Conservation (phyloP, 2,888 invertebrate species). For the Heliconius ismenius region DNA sequence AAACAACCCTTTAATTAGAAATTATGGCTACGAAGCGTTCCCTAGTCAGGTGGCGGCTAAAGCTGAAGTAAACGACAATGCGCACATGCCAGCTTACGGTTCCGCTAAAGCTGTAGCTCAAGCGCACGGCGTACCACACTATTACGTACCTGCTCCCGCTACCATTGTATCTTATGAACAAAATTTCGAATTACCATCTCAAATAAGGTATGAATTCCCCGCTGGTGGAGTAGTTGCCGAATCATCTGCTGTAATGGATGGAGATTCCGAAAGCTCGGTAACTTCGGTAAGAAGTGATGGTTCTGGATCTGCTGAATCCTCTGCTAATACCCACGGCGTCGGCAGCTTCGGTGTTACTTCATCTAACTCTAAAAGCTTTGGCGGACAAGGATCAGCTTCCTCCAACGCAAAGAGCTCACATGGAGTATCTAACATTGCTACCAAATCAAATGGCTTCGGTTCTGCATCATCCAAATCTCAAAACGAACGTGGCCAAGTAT, state of each 20-base stretch:
- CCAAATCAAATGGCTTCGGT: slow-evolving; percentile 55
- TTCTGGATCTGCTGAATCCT: slow-evolving; percentile 60
- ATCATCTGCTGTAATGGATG: slow-evolving; percentile 59
- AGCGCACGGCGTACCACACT: slow-evolving; percentile 52
- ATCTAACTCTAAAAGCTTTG: slow-evolving; percentile 60
- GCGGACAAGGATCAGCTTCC: slow-evolving; percentile 58
- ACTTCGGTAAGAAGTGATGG: slow-evolving; percentile 60
- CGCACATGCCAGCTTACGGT: slow-evolving; percentile 47
- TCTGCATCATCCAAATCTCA: slow-evolving; percentile 61
- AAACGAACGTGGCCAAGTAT: slow-evolving; percentile 49
- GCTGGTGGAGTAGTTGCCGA: slow-evolving; percentile 53
- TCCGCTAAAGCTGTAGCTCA: slow-evolving; percentile 51
- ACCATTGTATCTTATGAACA: slow-evolving; percentile 68
- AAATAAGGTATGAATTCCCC: slow-evolving; percentile 50
- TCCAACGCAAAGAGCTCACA: slow-evolving; percentile 61
- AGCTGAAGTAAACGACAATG: slow-evolving; percentile 54
- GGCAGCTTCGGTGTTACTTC: slow-evolving; percentile 58
- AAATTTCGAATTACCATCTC: slow-evolving; percentile 59
- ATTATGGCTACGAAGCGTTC: slow-evolving; percentile 52
- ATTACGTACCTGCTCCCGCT: slow-evolving; percentile 65
- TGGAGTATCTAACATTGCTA: slow-evolving; percentile 57
- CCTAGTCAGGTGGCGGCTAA: slow-evolving; percentile 59
- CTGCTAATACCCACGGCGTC: slow-evolving; percentile 58
- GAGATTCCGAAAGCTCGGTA: slow-evolving; percentile 55
- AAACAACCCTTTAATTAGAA: slow-evolving; percentile 49